These are phyloP conservation scores for Dryoscopus gambensis DNA, from an alignment of 2,113 vertebrate genomes.

Conservation along the genomic window DNA sequence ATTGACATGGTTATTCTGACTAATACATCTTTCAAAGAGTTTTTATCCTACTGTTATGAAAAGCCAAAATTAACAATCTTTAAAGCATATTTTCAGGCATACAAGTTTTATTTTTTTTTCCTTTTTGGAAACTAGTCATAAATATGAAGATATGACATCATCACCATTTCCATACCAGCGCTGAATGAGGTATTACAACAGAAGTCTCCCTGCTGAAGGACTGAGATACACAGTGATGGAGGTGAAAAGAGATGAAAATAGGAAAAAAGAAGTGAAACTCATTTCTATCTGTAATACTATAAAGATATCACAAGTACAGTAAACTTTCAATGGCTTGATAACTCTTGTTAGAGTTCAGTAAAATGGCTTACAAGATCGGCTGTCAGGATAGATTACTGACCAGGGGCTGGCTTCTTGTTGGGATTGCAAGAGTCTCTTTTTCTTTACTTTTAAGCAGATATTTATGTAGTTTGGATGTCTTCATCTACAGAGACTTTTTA, in stretches of 20 bases:
- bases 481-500: not conserved
- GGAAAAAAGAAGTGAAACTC: not conserved
- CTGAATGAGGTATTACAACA: not conserved
- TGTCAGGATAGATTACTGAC: not conserved
- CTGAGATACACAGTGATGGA: not conserved
- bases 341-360: not conserved
- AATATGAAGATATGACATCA: not conserved
- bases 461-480: not conserved
- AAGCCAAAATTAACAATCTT: not conserved
- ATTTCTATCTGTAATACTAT: not conserved
- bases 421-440: not conserved
- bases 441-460: not conserved
- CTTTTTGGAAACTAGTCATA: not conserved
- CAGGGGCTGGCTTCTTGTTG: not conserved
- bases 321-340: not conserved
- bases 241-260: not conserved
- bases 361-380: not conserved
- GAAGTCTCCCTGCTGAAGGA: not conserved
- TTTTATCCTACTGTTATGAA: not conserved
- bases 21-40: not conserved
- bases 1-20: not conserved
- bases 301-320: not conserved
- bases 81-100: not conserved
- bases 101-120: not conserved
- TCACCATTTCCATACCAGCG: accelerated